Conservation (phyloP, 2,797 vertebrate species). For the Leptodactylus fallax region DNA sequence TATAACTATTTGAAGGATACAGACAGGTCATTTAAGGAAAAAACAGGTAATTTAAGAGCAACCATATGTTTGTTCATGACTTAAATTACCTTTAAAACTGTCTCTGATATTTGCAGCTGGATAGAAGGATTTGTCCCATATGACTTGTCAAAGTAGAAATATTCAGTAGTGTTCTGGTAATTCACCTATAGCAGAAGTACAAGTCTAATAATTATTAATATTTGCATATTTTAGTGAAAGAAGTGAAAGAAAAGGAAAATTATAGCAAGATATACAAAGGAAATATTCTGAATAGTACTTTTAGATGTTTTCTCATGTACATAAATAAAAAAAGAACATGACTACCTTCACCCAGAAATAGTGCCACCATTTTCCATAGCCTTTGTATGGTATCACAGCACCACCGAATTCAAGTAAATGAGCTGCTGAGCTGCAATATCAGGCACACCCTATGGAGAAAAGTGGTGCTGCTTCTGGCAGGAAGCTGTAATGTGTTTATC, state of each 20-base stretch:
- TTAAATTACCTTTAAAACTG: constrained; percentile 22
- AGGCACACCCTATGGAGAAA: background rate
- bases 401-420: background rate
- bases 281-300: background rate
- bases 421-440: background rate
- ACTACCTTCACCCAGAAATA: background rate
- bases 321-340: too few species aligned
- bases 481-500: background rate
- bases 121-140: background rate
- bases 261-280: background rate
- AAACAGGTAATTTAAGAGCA: background rate
- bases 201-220: background rate
- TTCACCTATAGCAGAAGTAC: constrained; percentile 17
- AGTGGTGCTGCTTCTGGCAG: background rate
- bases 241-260: background rate
- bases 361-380: background rate
- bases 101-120: constrained; percentile 19
- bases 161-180: constrained; percentile 26
- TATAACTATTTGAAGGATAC: background rate
- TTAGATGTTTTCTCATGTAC: background rate
- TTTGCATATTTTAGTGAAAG: background rate
- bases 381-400: background rate
- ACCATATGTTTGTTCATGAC: background rate
- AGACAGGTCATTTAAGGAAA: background rate
- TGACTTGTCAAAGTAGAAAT: background rate